Evolutionary conservation across 2,888 invertebrate species (phyloP), one percentile per base, ranked within the genome.

Genomic region (Drosophila gaucha): DNA sequence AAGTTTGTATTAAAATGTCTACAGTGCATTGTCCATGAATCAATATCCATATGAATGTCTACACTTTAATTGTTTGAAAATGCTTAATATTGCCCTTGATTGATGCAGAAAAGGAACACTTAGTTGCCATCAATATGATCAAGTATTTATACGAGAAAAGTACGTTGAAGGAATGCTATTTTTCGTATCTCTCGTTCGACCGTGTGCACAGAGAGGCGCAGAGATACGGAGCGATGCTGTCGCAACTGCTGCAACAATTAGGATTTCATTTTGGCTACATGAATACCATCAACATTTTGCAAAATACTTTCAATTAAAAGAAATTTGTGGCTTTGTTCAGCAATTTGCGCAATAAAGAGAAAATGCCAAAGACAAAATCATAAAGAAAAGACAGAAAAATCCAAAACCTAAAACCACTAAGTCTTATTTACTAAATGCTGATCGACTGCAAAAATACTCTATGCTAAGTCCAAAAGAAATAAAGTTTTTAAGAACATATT

Each of bases 311-410:
- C 83, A 79, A 70, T 73, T 50, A 67, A 72, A 57, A 64, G 58
- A 80, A 67, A 58, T 67, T 77, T 72, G 65, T 54, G 66, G 74
- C 54, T 69, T 79, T 79, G 36, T 51, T 52, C 41, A 20, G 41
- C 52, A 58, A 62, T 64, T 68, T 62, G 57, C 33, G n/a, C 26
- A 47, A 43, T 49, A 57, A 36, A 47, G 35, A 28, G 16, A 36
- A 55, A 73, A 47, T 50, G 67, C 16, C 58, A 63, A 28, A 49
- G 18, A 26, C 3, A 28, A 54, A 62, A 18, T 41, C 50, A 30
- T 35, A 33, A 31, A 12, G 46, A 36, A 24, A n/a, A 43, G 24
- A 50, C 50, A 49, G 14, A 9, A 24, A 12, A 47, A 44, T 38
- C 14, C 5, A 16, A 41, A 44, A 20, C 6, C 2, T 10, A 0